Conservation (phyloP, 1,140 invertebrate genomes). For the Paraescarpia echinospica region DNA sequence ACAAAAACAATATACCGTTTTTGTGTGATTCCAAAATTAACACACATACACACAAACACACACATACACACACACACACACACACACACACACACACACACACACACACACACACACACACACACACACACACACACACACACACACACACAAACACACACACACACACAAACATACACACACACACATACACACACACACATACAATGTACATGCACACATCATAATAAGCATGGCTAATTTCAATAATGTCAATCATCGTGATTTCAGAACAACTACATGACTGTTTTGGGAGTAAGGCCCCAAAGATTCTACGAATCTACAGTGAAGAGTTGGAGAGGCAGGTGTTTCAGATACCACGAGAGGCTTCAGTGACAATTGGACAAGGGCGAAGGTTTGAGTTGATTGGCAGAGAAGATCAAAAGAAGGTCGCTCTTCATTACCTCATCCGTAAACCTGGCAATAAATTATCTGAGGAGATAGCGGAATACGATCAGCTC, state of each 20-base stretch:
- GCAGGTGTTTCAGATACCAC: conserved; percentile 38
- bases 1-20: no score
- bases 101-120: no score
- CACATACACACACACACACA: no score
- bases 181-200: no score
- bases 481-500: conserved; percentile 41
- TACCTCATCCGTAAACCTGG: conserved; percentile 37
- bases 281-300: conserved; percentile 31
- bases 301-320: conserved; percentile 45
- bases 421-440: conserved; percentile 43
- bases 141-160: no score
- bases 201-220: no score
- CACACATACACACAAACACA: no score
- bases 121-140: no score
- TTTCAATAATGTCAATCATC: conserved; percentile 15
- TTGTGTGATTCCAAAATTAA: no score
- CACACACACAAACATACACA: no score
- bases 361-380: conserved; percentile 20
- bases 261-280: conserved; percentile 34
- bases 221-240: background rate
- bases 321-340: conserved; percentile 45
- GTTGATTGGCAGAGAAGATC: conserved; percentile 3
- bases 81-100: no score
- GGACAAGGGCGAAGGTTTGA: conserved; percentile 14
- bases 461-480: conserved; percentile 32